Base-by-base conservation (phyloP, 1,140 invertebrate genomes). In the Ericerus pela region DNA sequence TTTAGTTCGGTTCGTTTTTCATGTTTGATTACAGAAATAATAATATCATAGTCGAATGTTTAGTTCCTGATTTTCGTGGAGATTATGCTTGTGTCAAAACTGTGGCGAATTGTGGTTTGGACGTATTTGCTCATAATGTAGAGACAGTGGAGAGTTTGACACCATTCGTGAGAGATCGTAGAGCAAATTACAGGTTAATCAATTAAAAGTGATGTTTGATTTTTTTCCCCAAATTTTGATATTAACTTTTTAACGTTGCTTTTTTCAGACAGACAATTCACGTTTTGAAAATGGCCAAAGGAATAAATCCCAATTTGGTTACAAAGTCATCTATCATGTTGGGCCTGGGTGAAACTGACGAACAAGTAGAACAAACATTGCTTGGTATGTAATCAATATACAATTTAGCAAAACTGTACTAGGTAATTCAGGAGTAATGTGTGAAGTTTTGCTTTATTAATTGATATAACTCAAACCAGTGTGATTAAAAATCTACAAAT, bases 261-360 rank as follows among this genome's bases (percentile, higher is more conserved):
- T 60, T 60, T 64, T 68, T 53, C 64, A 80, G 83, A 57, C 96
- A 99, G 73, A 88, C 92, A 3, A 64, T 98, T 37, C 71, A 72
- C 51, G 91, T 94, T 12, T 69, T 97, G 11, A 72, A 80, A 65
- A 77, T 80, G 60, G 93, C 87, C 0, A 95, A 96, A 72, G 73
- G 75, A 55, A 70, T 79, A 3, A 85, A 88, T 68, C 76, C 82
- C 0, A 76, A 84, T 60, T 67, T 98, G 28, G 79, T 99, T 30
- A 99, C 96, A 0, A 99, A 99, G 72, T 92, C 93, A 1, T 99
- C 96, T 0, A 87, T 99, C 58, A 99, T 99, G 96, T 72, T 99
- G 14, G 96, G 96, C 5, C 73, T 99, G 1, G 95, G 95, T 0
- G 96, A 99, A 75, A 89, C 81, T 1, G 93, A 98, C 67, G 78